Conservation (phyloP, 2,113 vertebrate species). For the Telmatochromis sp. region DNA sequence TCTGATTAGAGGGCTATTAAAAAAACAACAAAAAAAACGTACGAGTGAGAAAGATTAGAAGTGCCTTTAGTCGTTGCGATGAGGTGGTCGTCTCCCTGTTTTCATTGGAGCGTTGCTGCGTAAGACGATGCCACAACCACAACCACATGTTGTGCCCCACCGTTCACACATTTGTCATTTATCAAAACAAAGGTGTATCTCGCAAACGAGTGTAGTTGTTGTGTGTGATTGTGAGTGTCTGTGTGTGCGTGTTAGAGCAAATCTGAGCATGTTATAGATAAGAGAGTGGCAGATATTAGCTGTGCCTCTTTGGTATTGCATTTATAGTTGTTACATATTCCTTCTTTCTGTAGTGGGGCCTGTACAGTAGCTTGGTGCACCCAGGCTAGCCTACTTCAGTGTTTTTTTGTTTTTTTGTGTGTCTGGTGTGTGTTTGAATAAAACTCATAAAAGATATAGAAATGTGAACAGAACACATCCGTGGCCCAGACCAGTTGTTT, state of each 20-base stretch:
- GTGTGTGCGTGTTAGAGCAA: background rate
- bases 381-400: conserved; percentile 7
- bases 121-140: conserved; percentile 16
- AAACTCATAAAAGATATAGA: conserved; percentile 32
- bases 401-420: background rate
- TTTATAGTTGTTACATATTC: conserved; percentile 50
- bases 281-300: conserved; percentile 10
- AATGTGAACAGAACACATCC: conserved; percentile 54
- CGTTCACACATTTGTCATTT: conserved; percentile 21
- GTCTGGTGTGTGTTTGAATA: conserved; percentile 12
- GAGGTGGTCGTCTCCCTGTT: conserved; percentile 6
- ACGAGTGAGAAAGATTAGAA: conserved; percentile 28
- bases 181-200: background rate
- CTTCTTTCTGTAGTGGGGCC: conserved; percentile 17
- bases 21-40: background rate
- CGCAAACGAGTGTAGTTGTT: background rate
- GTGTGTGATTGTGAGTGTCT: background rate
- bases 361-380: conserved; percentile 34
- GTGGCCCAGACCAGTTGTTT: conserved; percentile 29
- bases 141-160: conserved; percentile 10
- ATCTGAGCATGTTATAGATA: conserved; percentile 22
- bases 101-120: conserved; percentile 8
- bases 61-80: conserved; percentile 53
- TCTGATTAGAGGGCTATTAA: conserved; percentile 32
- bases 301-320: conserved; percentile 39